Conservation (phyloP, 1,140 invertebrate genomes). For the Nasonia giraulti region DNA sequence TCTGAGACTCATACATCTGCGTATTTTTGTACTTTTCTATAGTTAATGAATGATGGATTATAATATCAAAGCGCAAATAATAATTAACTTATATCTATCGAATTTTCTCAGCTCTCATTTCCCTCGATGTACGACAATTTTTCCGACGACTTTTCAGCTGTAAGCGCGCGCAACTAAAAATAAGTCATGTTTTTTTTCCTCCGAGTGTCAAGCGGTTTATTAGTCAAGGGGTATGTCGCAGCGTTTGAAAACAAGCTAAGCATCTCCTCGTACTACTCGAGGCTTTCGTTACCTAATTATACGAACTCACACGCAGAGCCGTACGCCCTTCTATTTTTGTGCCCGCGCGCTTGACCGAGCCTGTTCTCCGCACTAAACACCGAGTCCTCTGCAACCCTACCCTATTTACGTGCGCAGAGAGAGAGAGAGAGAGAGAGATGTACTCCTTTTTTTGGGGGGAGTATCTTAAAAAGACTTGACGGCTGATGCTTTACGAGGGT, state of each 20-base stretch:
- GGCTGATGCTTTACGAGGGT: constrained; percentile 26
- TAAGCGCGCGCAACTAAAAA: not conserved
- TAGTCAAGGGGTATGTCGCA: not conserved
- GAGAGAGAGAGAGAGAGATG: not conserved
- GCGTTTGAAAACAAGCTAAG: constrained; percentile 32
- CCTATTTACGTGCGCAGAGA: not conserved
- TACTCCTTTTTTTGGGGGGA: not conserved
- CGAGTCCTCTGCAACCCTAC: constrained; percentile 51
- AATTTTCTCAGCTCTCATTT: not conserved
- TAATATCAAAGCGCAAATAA: not conserved
- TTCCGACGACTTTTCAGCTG: not conserved
- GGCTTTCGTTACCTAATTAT: constrained; percentile 70
- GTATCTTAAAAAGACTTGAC: constrained; percentile 15
- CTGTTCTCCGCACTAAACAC: constrained; percentile 57
- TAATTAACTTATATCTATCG: not conserved
- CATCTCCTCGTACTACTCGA: constrained; percentile 28
- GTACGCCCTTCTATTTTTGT: constrained; percentile 71
- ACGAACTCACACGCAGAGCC: constrained; percentile 72
- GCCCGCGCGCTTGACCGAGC: constrained; percentile 64
- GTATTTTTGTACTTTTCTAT: constrained; percentile 42
- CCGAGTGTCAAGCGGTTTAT: not conserved
- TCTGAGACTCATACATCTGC: not conserved
- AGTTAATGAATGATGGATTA: constrained; percentile 16
- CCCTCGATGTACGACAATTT: not conserved
- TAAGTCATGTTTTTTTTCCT: not conserved